Evolutionary conservation across 2,888 invertebrate species (phyloP), one percentile per base, ranked within the genome.

Genomic region (Pogonocherus hispidulus): DNA sequence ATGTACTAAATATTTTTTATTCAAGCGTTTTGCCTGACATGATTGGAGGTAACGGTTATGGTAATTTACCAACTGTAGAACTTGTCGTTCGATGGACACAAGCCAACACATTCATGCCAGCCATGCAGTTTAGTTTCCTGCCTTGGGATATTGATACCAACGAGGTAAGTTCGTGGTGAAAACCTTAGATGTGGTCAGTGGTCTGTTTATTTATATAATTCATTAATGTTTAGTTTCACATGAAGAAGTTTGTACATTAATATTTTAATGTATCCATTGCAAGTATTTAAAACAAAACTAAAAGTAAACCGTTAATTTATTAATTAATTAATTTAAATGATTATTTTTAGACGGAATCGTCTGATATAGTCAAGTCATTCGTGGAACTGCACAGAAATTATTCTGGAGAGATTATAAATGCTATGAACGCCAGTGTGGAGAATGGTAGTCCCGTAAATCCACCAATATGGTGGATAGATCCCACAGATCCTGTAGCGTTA

Each of bases 381-480:
- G 90, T 92, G 0, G 86, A 90, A 0, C 82, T 95, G 0, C 94
- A 94, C 78, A 89, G 88, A 0, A 79, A 86, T 8, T 90, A 90
- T 76, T 87, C 91, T 0, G 87, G 89, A 0, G 85, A 88, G 35
- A 91, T 95, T 64, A 86, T 89, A 73, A 84, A 86, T 1, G 90
- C 90, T 0, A 92, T 93, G 88, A 79, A 89, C 56, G 84, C 87
- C 4, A 87, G 91, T 0, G 88, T 90, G 0, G 74, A 78, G 1
- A 86, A 88, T 1, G 94, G 94, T 6, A 87, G 88, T 1, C 95
- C 94, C 0, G 90, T 94, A 9, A 94, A 94, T 84, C 87, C 92
- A 2, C 96, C 96, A 0, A 87, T 96, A 37, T 96, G 96, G 96
- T 96, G 95, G 95, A 81, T 92, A 0, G 92, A 91, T 76, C 94